Conservation (phyloP, 2,888 invertebrate genomes). For the Hyppa rectilinea region DNA sequence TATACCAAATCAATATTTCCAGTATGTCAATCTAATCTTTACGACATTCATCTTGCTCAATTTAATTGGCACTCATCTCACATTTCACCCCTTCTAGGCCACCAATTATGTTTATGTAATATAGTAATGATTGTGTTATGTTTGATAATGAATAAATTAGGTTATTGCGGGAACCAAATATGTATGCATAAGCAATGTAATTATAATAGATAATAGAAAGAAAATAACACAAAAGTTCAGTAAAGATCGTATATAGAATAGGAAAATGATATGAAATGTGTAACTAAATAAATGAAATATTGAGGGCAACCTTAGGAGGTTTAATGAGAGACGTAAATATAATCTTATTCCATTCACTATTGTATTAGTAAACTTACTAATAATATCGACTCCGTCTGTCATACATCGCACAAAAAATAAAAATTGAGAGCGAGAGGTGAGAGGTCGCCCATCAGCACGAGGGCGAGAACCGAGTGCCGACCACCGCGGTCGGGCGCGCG, state of each 20-base stretch:
- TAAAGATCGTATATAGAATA: constrained; percentile 31
- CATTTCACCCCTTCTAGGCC: constrained; percentile 68
- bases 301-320: constrained; percentile 62
- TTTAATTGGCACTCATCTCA: constrained; percentile 57
- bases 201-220: constrained; percentile 28
- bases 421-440: constrained; percentile 79
- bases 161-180: constrained; percentile 41
- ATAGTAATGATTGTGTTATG: constrained; percentile 27
- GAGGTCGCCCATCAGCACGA: constrained; percentile 77
- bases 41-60: constrained; percentile 40
- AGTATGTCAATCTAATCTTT: constrained; percentile 46
- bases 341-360: constrained; percentile 70
- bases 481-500: constrained; percentile 68
- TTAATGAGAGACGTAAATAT: constrained; percentile 69
- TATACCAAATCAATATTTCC: constrained; percentile 41
- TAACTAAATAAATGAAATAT: constrained; percentile 47
- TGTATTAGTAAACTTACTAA: constrained; percentile 85
- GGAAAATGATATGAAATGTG: constrained; percentile 41
- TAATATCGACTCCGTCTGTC: constrained; percentile 73
- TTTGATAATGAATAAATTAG: constrained; percentile 49
- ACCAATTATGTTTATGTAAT: constrained; percentile 51
- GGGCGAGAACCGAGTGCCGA: constrained; percentile 77
- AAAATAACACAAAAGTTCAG: constrained; percentile 30
- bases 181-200: constrained; percentile 46
- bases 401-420: constrained; percentile 77